A percentile compares a stretch with the other conserved stretches of the same genome.
These are phyloP conservation scores for Gobius niger DNA, from an alignment of 2,113 vertebrate genomes.

Conservation along the genomic window DNA sequence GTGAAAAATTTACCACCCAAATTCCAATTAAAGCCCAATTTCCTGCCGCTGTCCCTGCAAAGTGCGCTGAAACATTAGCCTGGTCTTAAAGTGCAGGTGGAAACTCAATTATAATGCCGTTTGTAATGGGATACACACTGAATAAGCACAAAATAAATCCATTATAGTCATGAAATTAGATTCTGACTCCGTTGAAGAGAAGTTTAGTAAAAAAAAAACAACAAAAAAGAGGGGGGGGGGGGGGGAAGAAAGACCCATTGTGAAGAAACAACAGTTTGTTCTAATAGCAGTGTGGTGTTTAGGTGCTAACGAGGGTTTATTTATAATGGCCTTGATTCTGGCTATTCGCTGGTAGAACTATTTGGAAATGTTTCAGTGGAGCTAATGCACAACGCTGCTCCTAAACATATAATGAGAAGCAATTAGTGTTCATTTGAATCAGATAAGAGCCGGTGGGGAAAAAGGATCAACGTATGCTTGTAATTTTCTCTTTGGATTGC, in stretches of 20 bases:
- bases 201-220: not conserved
- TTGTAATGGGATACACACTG: not conserved
- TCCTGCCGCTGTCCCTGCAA: not conserved
- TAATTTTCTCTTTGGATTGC: too few relatives aligned
- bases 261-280: not conserved
- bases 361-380: not conserved
- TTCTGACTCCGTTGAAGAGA: not conserved
- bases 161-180: not conserved
- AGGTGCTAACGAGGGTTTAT: not conserved
- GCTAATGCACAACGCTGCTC: conserved; percentile 1
- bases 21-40: conserved; percentile 8
- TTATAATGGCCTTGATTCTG: too few relatives aligned
- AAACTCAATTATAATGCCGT: not conserved
- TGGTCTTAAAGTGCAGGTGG: not conserved
- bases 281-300: not conserved
- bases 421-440: too few relatives aligned
- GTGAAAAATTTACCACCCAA: not conserved
- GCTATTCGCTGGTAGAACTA: not conserved
- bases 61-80: not conserved
- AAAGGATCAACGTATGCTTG: too few relatives aligned
- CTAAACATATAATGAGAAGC: too few relatives aligned
- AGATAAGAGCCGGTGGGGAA: too few relatives aligned
- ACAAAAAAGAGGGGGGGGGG: not conserved
- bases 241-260: too few relatives aligned
- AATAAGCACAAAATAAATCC: not conserved